Conservation (phyloP, 2,797 vertebrate species). For the Phoxinus dragarum region DNA sequence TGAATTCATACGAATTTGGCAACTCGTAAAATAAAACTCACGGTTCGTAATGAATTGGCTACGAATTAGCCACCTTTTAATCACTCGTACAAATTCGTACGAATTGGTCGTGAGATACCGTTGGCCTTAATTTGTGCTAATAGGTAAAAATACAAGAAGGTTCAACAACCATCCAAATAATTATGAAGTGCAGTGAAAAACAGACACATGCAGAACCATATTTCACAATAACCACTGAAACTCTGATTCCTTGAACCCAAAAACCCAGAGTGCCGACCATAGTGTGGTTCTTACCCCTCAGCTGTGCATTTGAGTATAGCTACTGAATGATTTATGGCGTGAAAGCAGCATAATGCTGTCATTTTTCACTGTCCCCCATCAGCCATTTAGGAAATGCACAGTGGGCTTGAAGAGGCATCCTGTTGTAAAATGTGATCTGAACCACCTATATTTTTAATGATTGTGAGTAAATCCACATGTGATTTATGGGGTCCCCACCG, state of each 20-base stretch:
- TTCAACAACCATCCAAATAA: neutral
- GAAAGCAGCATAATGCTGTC: conserved; percentile 64
- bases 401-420: conserved; percentile 61
- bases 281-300: conserved; percentile 26
- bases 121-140: neutral
- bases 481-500: conserved; percentile 64
- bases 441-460: conserved; percentile 72
- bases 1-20: too few relatives aligned
- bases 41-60: too few relatives aligned
- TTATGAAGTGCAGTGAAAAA: neutral
- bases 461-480: conserved; percentile 70
- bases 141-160: neutral
- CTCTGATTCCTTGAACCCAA: neutral
- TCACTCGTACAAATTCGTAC: too few relatives aligned
- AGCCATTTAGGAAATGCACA: conserved; percentile 48
- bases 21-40: too few relatives aligned
- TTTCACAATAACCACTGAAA: neutral
- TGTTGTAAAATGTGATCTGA: conserved; percentile 69
- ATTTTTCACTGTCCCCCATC: conserved; percentile 71
- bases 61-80: too few relatives aligned
- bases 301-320: conserved; percentile 61
- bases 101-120: too few relatives aligned
- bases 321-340: conserved; percentile 73
- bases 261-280: neutral
- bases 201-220: neutral